A percentile compares a stretch with the other conserved stretches of the same genome.
phyloP scores from a whole-genome alignment of 2,888 invertebrate species.

The Drymonia ruficornis region DNA sequence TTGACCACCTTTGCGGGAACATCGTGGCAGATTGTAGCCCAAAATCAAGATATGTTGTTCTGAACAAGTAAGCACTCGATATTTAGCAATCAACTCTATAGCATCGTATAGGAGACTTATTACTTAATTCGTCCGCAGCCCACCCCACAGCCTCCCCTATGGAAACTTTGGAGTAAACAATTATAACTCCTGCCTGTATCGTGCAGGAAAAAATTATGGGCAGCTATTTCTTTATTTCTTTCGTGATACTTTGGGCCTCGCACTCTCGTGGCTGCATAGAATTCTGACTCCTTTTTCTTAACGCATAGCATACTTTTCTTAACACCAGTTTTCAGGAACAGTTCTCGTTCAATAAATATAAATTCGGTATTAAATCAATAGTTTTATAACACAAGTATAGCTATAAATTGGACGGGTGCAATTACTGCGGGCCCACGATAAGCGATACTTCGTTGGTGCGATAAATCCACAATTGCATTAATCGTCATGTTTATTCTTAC shows the following conservation, averaged over 20 bases:
- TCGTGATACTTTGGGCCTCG: neutral
- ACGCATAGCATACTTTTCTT: too few relatives aligned
- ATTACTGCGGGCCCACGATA: conserved; percentile 23
- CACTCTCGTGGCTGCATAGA: too few relatives aligned
- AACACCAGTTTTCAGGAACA: too few relatives aligned
- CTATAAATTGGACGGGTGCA: conserved; percentile 1
- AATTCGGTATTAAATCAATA: too few relatives aligned
- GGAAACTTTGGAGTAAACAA: conserved; percentile 13
- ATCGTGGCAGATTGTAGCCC: too few relatives aligned
- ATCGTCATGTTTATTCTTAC: conserved; percentile 9
- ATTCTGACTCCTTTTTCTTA: too few relatives aligned
- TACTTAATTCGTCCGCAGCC: conserved; percentile 54
- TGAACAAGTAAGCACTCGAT: too few relatives aligned
- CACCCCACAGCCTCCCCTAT: too few relatives aligned
- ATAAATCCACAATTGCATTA: conserved; percentile 22
- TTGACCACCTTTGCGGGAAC: too few relatives aligned
- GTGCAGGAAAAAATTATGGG: neutral
- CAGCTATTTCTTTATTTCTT: neutral
- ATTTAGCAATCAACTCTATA: conserved; percentile 72
- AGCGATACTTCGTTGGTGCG: conserved; percentile 21
- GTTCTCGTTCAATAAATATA: too few relatives aligned
- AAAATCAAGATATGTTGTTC: too few relatives aligned
- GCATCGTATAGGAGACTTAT: conserved; percentile 61
- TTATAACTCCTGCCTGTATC: conserved; percentile 14
- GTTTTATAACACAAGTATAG: too few relatives aligned